A percentile compares a stretch with the other conserved stretches of the same genome.
phyloP scores from a whole-genome alignment of 1,140 invertebrate genomes.

The Armadillidium nasatum region DNA sequence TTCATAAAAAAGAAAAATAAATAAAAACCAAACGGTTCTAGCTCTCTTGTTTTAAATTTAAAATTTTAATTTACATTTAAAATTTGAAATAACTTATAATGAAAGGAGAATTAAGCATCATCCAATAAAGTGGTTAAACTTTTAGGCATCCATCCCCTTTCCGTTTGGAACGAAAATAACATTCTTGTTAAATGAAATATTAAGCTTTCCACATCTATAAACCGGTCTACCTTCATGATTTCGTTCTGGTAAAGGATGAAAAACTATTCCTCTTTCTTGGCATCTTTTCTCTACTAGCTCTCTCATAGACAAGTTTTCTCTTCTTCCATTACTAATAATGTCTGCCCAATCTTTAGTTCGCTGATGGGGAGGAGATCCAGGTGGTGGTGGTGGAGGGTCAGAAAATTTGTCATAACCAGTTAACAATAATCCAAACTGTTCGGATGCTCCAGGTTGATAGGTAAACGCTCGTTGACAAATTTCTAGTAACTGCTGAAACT shows the following conservation, averaged over 20 bases:
- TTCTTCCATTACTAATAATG: constrained; percentile 33
- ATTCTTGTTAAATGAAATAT: constrained; percentile 74
- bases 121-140: constrained; percentile 56
- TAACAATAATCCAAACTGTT: constrained; percentile 27
- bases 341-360: constrained; percentile 36
- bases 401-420: constrained; percentile 30
- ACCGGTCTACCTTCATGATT: constrained; percentile 77
- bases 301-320: constrained; percentile 66
- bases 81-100: no score
- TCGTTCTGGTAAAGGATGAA: constrained; percentile 77
- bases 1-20: no score
- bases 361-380: constrained; percentile 32
- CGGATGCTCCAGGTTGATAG: constrained; percentile 37
- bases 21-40: no score
- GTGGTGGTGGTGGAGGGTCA: constrained; percentile 42
- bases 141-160: constrained; percentile 64
- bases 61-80: no score
- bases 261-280: constrained; percentile 79
- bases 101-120: constrained; percentile 41
- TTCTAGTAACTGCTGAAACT: constrained; percentile 81
- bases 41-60: no score
- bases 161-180: constrained; percentile 59
- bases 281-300: constrained; percentile 83
- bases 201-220: constrained; percentile 70
- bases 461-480: constrained; percentile 39